Percentiles rank a stretch among this genome's conserved stretches.
These are phyloP conservation scores for Platygyra sinensis DNA, from an alignment of 64 coral and sea anemone genomes.

Conservation along the genomic window DNA sequence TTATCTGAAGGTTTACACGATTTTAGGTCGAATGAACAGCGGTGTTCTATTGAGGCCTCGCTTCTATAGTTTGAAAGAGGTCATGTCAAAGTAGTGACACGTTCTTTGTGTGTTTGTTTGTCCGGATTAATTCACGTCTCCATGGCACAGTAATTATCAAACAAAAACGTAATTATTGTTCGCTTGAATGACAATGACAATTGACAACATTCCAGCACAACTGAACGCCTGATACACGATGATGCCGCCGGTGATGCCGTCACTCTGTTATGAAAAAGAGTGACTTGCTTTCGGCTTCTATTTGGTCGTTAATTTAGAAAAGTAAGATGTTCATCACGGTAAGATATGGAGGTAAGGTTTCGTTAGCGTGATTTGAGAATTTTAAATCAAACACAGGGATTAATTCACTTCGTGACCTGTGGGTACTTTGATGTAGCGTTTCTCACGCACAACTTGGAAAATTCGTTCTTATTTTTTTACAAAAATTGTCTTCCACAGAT, in stretches of 20 bases:
- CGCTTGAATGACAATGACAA: neutral
- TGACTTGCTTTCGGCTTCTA: neutral
- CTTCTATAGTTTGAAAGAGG: neutral
- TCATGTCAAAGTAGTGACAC: neutral
- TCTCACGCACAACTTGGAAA: neutral
- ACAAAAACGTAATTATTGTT: constrained; percentile 7
- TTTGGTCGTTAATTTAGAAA: neutral
- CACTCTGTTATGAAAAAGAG: neutral
- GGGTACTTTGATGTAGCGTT: no score
- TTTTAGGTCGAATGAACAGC: no score
- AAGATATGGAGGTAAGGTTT: constrained; percentile 56
- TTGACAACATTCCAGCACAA: constrained; percentile 26
- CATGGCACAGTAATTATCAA: constrained; percentile 17
- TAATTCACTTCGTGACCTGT: neutral
- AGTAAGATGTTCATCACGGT: constrained; percentile 65
- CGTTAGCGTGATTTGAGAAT: neutral
- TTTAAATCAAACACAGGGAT: neutral
- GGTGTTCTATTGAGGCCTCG: no score
- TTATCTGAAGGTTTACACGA: no score
- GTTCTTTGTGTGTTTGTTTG: neutral
- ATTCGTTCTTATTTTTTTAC: neutral
- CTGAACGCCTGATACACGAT: neutral
- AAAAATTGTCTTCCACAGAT: constrained; percentile 33
- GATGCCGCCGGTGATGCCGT: no score
- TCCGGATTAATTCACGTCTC: neutral